Evolutionary conservation across 2,888 invertebrate species (phyloP).

Genomic region (Agrotis puta): DNA sequence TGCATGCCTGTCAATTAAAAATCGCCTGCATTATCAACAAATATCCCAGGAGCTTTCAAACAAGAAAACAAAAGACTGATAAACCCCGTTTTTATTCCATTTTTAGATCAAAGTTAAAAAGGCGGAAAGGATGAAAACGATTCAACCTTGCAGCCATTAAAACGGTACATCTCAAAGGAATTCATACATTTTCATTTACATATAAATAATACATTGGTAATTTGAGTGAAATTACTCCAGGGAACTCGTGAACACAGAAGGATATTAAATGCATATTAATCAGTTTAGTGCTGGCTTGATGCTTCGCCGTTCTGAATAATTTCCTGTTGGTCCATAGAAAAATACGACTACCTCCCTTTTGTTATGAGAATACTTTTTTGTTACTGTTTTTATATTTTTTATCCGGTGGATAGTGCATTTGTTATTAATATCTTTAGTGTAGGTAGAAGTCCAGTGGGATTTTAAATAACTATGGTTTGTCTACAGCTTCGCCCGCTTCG

Average conservation of each 20-base stretch:
- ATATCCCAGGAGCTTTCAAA: conserved; percentile 27
- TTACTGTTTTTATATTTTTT: conserved; percentile 15
- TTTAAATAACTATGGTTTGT: background rate
- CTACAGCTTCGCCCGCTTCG: background rate
- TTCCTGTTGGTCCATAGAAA: conserved; percentile 52
- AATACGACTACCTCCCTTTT: conserved; percentile 40
- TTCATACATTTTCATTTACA: conserved; percentile 80
- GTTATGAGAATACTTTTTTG: conserved; percentile 15
- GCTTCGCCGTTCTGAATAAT: conserved; percentile 66
- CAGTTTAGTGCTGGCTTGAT: conserved; percentile 71
- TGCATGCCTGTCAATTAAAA: background rate
- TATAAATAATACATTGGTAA: conserved; percentile 84
- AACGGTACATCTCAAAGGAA: conserved; percentile 66
- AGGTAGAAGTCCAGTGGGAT: background rate
- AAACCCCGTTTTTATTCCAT: conserved; percentile 9
- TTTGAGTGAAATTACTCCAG: conserved; percentile 79
- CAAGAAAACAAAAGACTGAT: conserved; percentile 42
- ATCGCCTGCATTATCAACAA: background rate
- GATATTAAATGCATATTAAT: conserved; percentile 82
- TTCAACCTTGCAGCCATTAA: conserved; percentile 52
- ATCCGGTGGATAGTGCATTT: background rate
- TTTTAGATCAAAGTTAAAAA: conserved; percentile 41
- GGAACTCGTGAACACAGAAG: conserved; percentile 69
- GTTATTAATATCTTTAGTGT: background rate
- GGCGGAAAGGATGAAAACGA: conserved; percentile 53